These are phyloP conservation scores for Stichopus chloronotus DNA, from an alignment of 35 echinoderm and acorn worm genomes.

Conservation along the genomic window DNA sequence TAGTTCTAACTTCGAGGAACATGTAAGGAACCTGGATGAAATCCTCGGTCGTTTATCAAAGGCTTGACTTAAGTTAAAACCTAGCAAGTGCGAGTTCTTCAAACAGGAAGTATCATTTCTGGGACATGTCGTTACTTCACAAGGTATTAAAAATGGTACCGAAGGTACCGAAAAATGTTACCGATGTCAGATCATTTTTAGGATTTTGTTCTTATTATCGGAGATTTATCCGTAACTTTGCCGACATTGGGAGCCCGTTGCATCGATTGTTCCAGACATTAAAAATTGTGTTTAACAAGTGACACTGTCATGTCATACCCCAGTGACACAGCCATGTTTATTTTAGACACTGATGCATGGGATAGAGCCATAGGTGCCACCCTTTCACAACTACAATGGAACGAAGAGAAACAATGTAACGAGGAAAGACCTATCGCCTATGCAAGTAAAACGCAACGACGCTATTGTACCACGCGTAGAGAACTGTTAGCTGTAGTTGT, in stretches of 20 bases:
- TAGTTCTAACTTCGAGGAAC: slow-evolving; percentile 39
- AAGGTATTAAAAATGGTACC: slow-evolving; percentile 34
- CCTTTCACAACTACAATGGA: slow-evolving; percentile 66
- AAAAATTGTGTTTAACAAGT: neutral
- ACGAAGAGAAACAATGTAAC: slow-evolving; percentile 30
- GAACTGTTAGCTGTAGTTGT: slow-evolving; percentile 64
- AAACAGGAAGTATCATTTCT: neutral
- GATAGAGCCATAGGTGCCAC: slow-evolving; percentile 61
- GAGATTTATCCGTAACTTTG: slow-evolving; percentile 52
- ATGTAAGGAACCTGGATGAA: slow-evolving; percentile 43
- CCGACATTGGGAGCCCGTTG: slow-evolving; percentile 38
- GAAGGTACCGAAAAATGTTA: slow-evolving; percentile 6
- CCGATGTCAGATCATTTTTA: slow-evolving; percentile 7
- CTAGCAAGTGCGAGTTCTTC: slow-evolving; percentile 42
- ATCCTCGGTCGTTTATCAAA: neutral
- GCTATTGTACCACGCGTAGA: slow-evolving; percentile 72
- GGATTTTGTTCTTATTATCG: slow-evolving; percentile 46
- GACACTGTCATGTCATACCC: neutral
- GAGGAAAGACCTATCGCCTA: slow-evolving; percentile 70
- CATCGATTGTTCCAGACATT: neutral
- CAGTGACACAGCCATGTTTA: slow-evolving; percentile 21
- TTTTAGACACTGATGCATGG: slow-evolving; percentile 79
- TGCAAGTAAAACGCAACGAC: slow-evolving; percentile 55
- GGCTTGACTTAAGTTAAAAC: slow-evolving; percentile 40
- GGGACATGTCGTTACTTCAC: neutral